Base-by-base conservation (phyloP, 2,113 vertebrate species). In the Macroglossus sobrinus region DNA sequence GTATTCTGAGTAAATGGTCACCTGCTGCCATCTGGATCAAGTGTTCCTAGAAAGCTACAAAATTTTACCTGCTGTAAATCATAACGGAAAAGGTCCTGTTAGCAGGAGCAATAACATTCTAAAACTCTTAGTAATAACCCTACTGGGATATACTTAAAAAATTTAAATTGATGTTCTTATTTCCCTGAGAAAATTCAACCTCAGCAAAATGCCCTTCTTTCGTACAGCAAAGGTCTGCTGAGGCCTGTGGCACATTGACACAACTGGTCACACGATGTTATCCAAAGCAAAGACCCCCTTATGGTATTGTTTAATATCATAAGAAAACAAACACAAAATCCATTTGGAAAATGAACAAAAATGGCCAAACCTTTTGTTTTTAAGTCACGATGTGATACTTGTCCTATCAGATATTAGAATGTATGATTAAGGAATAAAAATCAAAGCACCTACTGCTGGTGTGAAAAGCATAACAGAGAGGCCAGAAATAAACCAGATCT, bases 261-360 rank as follows among this genome's bases (percentile, higher is more conserved):
- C 59, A 55, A 18, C 15, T 30, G 38, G 28, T 33, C 33, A 22
- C 15, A 33, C 7, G 19, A 11, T 40, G 22, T 12, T 8, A 63
- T 13, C 59, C 61, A 40, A 80, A 71, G 84, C 16, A 35, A 64
- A 91, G 91, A 63, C 12, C 59, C 43, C 69, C 38, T 55, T 21
- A 9, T 6, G 6, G 30, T 45, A 40, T 7, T 71, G 45, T 26
- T 59, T 85, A 68, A 89, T 28, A 33, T 40, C 40, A 21, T 57
- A 76, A 86, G 55, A 82, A 95, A 96, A 74, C 72, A 93, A 96
- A 63, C 33, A 15, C 55, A 64, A 84, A 90, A 81, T 30, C 84
- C 43, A 47, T 69, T 69, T 92, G 57, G 61, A 72, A 93, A 89
- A 76, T 12, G 30, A 50, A 43, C 43, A 43, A 55, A 95, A 80